Conservation (phyloP, 2,888 invertebrate genomes). For the Hirtodrosophila confusa region DNA sequence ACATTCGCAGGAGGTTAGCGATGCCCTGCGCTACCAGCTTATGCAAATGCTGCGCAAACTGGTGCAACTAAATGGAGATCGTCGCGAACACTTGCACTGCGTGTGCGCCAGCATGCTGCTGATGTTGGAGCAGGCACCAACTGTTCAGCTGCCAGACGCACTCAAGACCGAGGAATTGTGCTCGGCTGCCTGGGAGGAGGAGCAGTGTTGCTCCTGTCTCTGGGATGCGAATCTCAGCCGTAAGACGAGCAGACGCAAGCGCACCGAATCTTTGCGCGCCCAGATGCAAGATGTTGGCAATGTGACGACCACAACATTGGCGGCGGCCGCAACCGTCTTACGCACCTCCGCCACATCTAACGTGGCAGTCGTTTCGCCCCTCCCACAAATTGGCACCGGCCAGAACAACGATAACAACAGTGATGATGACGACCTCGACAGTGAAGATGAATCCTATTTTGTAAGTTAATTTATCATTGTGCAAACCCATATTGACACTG, state of each 20-base stretch:
- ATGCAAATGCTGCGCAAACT: constrained; percentile 71
- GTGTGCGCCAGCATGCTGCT: constrained; percentile 83
- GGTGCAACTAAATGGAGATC: constrained; percentile 72
- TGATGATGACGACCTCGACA: constrained; percentile 48
- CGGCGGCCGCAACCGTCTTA: constrained; percentile 1
- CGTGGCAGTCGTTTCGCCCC: constrained; percentile 1
- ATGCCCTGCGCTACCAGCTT: constrained; percentile 54
- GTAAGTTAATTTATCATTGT: constrained; percentile 47
- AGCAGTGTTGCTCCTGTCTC: constrained; percentile 87
- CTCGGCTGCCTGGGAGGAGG: constrained; percentile 86
- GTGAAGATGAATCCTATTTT: constrained; percentile 76
- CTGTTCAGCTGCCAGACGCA: constrained; percentile 83
- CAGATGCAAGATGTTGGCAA: constrained; percentile 13
- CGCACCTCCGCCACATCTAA: constrained; percentile 1
- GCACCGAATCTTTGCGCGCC: constrained; percentile 81
- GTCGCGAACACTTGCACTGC: constrained; percentile 85
- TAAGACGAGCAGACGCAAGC: constrained; percentile 84
- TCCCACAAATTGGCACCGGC: constrained; percentile 1
- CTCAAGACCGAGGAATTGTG: constrained; percentile 86
- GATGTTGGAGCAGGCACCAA: constrained; percentile 69
- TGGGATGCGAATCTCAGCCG: constrained; percentile 85
- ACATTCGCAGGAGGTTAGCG: constrained; percentile 77
- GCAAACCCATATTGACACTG: too few relatives aligned
- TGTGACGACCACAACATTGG: not conserved
- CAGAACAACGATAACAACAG: constrained; percentile 15